Percentiles rank a stretch among this genome's conserved stretches.
These are phyloP conservation scores for Rana temporaria DNA, from an alignment of 2,113 vertebrate genomes.

Conservation along the genomic window DNA sequence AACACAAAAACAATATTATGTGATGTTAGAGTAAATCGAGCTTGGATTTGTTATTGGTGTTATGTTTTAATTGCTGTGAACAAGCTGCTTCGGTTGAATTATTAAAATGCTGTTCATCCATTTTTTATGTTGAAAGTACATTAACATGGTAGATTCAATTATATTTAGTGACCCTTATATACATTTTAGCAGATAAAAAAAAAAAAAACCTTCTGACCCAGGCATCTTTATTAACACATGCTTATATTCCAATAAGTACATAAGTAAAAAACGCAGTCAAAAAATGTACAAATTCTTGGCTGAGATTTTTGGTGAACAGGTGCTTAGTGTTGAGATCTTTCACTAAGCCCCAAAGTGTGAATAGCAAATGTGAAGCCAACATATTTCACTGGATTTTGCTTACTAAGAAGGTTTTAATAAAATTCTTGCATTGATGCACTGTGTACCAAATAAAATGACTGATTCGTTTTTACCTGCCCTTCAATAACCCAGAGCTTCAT, in stretches of 20 bases:
- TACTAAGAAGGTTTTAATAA: conserved; percentile 1
- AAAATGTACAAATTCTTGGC: conserved; percentile 35
- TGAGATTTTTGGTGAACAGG: conserved; percentile 10
- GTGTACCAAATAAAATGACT: too few relatives aligned
- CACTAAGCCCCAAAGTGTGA: conserved; percentile 36
- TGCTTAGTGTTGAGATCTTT: conserved; percentile 46
- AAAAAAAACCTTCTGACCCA: conserved; percentile 3
- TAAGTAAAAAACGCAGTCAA: conserved; percentile 24
- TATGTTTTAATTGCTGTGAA: too few relatives aligned
- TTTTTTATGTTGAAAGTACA: neutral
- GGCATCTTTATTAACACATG: neutral
- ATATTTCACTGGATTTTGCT: conserved; percentile 29
- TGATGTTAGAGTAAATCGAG: too few relatives aligned
- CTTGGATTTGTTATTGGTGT: too few relatives aligned
- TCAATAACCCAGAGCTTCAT: too few relatives aligned
- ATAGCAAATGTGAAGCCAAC: neutral
- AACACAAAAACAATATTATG: too few relatives aligned
- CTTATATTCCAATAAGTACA: conserved; percentile 20
- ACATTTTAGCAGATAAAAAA: neutral
- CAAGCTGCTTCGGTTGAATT: too few relatives aligned
- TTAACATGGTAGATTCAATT: neutral
- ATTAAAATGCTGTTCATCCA: neutral
- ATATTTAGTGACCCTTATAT: neutral
- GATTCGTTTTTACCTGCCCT: too few relatives aligned
- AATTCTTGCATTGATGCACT: neutral